These are phyloP conservation scores for Camponotus pennsylvanicus DNA, from an alignment of 1,140 invertebrate genomes.

Conservation along the genomic window DNA sequence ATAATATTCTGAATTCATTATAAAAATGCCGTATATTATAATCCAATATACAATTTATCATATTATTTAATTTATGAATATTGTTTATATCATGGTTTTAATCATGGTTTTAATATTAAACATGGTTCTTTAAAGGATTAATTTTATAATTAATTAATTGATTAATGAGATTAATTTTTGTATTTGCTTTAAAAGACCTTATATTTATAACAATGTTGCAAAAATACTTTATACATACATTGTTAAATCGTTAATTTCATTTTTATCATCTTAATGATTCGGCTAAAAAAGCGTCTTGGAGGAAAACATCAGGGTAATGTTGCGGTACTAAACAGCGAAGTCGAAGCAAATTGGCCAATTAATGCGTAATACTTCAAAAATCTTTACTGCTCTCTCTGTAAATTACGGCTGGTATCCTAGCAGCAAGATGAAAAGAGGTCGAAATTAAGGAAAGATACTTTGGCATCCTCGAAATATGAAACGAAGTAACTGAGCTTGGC, in stretches of 20 bases:
- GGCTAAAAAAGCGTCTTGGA: background rate
- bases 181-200: too few relatives aligned
- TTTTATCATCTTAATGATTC: background rate
- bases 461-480: conserved; percentile 57
- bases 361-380: conserved; percentile 64
- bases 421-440: conserved; percentile 62
- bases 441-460: conserved; percentile 23
- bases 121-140: background rate
- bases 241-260: background rate
- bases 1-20: background rate
- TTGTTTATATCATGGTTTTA: conserved; percentile 1
- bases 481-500: conserved; percentile 40
- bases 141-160: too few relatives aligned
- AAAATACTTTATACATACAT: background rate
- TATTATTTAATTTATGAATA: background rate
- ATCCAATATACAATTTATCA: conserved; percentile 12
- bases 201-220: conserved; percentile 3
- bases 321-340: background rate
- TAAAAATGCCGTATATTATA: background rate
- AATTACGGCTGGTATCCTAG: conserved; percentile 48
- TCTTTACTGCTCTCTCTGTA: conserved; percentile 47
- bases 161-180: background rate
- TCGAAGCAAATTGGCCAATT: conserved; percentile 59
- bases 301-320: conserved; percentile 47
- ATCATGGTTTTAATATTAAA: background rate